phyloP scores from a whole-genome alignment of 2,113 vertebrate genomes.

The Seriola dumerili region DNA sequence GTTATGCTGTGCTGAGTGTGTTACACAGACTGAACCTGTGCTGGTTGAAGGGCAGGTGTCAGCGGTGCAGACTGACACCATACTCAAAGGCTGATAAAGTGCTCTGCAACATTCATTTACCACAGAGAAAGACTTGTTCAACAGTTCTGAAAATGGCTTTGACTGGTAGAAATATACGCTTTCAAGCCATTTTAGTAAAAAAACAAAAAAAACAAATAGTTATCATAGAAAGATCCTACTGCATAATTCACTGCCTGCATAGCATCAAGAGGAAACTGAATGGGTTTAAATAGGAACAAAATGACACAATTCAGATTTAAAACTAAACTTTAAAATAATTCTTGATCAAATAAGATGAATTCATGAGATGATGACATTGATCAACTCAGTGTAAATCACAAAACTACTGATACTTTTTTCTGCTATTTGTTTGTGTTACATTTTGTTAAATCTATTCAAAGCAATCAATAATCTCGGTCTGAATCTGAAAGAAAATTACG shows the following conservation, averaged over 20 bases:
- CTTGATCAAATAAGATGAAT: neutral
- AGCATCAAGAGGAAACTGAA: constrained; percentile 13
- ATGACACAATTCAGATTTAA: constrained; percentile 6
- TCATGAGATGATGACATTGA: neutral
- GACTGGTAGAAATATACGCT: constrained; percentile 32
- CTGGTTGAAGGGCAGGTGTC: neutral
- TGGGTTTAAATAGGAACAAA: constrained; percentile 19
- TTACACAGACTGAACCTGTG: constrained; percentile 9
- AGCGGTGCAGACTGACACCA: constrained; percentile 25
- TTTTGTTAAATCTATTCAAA: neutral
- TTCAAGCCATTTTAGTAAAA: neutral
- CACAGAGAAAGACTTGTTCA: constrained; percentile 25
- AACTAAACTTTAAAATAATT: neutral
- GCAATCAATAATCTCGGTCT: neutral
- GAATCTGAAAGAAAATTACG: neutral
- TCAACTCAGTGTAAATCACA: neutral
- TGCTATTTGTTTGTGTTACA: neutral
- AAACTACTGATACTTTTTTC: neutral
- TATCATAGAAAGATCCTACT: neutral
- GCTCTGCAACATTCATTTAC: constrained; percentile 41
- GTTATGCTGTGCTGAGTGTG: neutral
- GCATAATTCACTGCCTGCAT: constrained; percentile 4
- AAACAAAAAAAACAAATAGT: neutral
- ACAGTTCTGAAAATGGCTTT: constrained; percentile 19
- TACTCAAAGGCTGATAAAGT: constrained; percentile 59